A percentile compares a stretch with the other conserved stretches of the same genome.
phyloP scores from a whole-genome alignment of 53 echinoderm and acorn worm species.

The Antedon mediterranea region DNA sequence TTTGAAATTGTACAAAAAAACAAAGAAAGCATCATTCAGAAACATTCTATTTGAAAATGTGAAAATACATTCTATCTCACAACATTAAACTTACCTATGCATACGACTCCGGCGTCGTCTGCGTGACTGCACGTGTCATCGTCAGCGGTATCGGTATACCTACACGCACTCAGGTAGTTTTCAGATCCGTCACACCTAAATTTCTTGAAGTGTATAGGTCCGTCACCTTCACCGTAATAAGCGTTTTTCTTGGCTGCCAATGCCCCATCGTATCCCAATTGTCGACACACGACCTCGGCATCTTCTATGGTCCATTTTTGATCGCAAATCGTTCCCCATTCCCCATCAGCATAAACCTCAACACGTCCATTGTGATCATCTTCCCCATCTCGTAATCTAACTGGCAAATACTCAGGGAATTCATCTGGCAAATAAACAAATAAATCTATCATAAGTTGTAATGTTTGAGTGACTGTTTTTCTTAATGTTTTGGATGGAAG shows the following conservation, averaged over 20 bases:
- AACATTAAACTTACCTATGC: background rate
- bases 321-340: conserved; percentile 13
- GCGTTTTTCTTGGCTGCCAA: conserved; percentile 1
- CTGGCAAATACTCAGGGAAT: background rate
- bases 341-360: conserved; percentile 3
- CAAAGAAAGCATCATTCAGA: too few species aligned
- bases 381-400: conserved; percentile 3
- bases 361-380: conserved; percentile 2
- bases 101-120: conserved; percentile 11
- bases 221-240: conserved; percentile 2
- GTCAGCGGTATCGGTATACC: background rate
- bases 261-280: background rate
- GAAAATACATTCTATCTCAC: too few species aligned
- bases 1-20: too few species aligned
- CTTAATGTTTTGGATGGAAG: too few species aligned
- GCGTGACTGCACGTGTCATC: background rate
- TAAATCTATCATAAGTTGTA: too few species aligned
- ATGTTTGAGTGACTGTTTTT: too few species aligned
- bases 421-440: background rate
- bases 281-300: conserved; percentile 7
- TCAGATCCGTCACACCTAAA: conserved; percentile 10
- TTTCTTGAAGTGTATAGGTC: background rate
- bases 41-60: too few species aligned
- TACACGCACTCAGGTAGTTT: background rate
- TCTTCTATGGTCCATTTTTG: background rate